Conservation (phyloP, 2,888 invertebrate species). For the Lycophotia porphyrea region DNA sequence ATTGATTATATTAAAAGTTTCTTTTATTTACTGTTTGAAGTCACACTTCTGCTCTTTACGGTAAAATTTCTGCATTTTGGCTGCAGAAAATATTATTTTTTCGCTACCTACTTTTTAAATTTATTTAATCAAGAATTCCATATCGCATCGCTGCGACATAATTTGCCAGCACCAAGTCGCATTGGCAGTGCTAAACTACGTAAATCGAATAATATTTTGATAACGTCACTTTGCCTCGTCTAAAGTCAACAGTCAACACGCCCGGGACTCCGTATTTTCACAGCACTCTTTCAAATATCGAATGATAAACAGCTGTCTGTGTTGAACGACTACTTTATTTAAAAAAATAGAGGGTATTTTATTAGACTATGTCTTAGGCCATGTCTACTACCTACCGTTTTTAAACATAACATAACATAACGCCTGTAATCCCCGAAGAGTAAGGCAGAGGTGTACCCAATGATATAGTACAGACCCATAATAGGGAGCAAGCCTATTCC, state of each 20-base stretch:
- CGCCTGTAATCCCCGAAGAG: too few species aligned
- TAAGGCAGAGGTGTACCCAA: too few species aligned
- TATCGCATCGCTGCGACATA: conserved; percentile 3
- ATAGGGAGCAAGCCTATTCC: too few species aligned
- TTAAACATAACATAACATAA: too few species aligned
- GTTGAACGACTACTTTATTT: background rate
- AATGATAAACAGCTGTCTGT: conserved; percentile 36
- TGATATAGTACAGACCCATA: too few species aligned
- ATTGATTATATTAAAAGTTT: background rate
- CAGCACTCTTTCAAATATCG: conserved; percentile 45
- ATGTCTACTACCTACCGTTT: too few species aligned
- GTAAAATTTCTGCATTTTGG: background rate
- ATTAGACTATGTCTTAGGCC: too few species aligned
- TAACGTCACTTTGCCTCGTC: conserved; percentile 31
- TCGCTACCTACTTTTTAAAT: background rate
- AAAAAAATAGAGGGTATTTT: conserved; percentile 12
- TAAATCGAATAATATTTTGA: conserved; percentile 47
- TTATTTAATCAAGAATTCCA: conserved; percentile 17
- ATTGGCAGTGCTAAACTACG: conserved; percentile 9
- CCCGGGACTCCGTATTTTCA: conserved; percentile 30
- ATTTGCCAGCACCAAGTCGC: conserved; percentile 20
- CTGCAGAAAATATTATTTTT: background rate
- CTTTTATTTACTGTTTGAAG: background rate
- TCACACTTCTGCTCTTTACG: background rate
- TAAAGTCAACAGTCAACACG: conserved; percentile 46